Base-by-base conservation (phyloP, 2,797 vertebrate genomes). In the Benthosema pterotum region DNA sequence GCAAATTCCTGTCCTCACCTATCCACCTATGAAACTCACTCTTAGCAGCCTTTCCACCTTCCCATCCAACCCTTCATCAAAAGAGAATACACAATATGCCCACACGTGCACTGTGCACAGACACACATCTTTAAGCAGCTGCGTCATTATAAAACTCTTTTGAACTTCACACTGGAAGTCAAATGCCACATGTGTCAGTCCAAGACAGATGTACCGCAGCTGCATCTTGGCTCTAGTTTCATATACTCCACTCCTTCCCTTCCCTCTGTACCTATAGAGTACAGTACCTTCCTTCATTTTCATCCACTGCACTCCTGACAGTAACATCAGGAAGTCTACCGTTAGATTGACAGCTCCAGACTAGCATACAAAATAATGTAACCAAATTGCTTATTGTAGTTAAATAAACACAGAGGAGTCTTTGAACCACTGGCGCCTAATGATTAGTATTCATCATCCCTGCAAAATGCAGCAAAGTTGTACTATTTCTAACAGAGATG, bases 131-230 rank as follows among this genome's bases (percentile, higher is more conserved):
- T 75, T 58, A 79, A 88, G 80, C 89, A 93, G 89, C 92, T 93
- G 91, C 85, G 78, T 90, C 92, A 93, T 92, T 91, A 91, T 87
- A 86, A 87, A 89, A 88, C 73, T 89, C 88, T 90, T 93, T 93
- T 93, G 91, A 93, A 93, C 91, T 92, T 91, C 89, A 89, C 91
- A 87, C 85, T 91, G 82, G 83, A 91, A 91, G 92, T 91, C 89
- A 91, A 89, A 91, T 84, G 88, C 90, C 92, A 93, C 87, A 93
- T 92, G 89, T 91, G 89, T 92, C 85, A 74, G 87, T 76, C 70
- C 66, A 89, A 92, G 89, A 93, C 93, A 93, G 90, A 93, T 94
- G 91, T 86, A 85, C 69, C 82, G 86, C 93, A 93, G 92, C 91
- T 93, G 91, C 89, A 74, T 84, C 66, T 75, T 53, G 77, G 85